Evolutionary conservation across 2,113 vertebrate genomes (phyloP).

Genomic region (Numida meleagris): DNA sequence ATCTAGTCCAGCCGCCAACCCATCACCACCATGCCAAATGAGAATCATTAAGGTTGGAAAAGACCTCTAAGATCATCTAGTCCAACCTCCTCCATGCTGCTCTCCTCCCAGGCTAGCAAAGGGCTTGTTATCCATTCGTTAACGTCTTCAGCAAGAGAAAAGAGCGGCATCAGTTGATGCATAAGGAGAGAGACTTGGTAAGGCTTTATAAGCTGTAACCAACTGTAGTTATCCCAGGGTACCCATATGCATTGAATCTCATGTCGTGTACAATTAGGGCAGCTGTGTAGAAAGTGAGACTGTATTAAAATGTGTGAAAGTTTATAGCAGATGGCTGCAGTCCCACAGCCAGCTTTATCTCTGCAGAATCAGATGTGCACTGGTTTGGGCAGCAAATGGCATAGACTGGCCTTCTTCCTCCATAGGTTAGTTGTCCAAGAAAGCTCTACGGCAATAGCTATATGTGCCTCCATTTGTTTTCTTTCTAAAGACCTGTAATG

Average conservation of each 20-base stretch:
- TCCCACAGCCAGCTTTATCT: background rate
- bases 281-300: conserved; percentile 1
- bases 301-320: conserved; percentile 33
- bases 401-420: background rate
- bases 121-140: background rate
- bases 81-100: background rate
- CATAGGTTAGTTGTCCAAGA: background rate
- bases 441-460: background rate
- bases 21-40: too few relatives aligned
- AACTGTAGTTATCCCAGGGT: background rate
- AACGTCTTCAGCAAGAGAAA: background rate
- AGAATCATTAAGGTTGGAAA: too few relatives aligned
- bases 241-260: conserved; percentile 2
- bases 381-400: background rate
- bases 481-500: background rate
- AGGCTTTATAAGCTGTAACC: conserved; percentile 7
- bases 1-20: background rate
- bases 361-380: background rate
- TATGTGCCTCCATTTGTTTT: background rate
- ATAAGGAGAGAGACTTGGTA: background rate
- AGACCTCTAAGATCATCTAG: too few relatives aligned
- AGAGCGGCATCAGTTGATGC: background rate
- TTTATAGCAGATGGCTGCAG: conserved; percentile 9
- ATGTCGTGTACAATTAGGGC: background rate
- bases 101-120: background rate